Evolutionary conservation across 2,113 vertebrate species (phyloP).

Genomic region (Alethe castanea): DNA sequence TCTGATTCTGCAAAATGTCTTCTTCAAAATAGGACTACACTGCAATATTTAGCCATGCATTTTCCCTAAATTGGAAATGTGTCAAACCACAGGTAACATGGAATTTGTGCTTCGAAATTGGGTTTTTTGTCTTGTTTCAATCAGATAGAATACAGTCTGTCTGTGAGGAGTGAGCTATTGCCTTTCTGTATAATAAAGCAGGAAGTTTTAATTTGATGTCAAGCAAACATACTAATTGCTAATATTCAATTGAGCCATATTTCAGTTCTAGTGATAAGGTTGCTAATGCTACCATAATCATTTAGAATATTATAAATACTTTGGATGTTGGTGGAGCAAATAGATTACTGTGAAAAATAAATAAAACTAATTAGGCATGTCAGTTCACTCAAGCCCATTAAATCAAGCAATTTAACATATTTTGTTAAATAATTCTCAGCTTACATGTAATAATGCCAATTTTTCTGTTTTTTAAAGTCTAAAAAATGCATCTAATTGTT

Average conservation of each 20-base stretch:
- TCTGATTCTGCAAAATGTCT: neutral
- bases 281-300: neutral
- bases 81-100: neutral
- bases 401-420: constrained; percentile 21
- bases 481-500: constrained; percentile 17
- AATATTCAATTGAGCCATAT: neutral
- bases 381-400: constrained; percentile 30
- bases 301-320: constrained; percentile 16
- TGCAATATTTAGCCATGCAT: neutral
- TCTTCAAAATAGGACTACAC: neutral
- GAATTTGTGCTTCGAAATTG: neutral
- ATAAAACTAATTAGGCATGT: constrained; percentile 34
- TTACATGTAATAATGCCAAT: constrained; percentile 14
- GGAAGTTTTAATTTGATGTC: neutral
- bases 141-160: neutral
- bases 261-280: constrained; percentile 12
- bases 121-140: neutral
- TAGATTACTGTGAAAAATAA: constrained; percentile 38
- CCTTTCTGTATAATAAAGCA: neutral
- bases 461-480: neutral
- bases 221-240: neutral
- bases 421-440: constrained; percentile 29
- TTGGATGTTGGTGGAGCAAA: constrained; percentile 28
- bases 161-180: neutral
- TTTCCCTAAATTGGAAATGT: neutral